Percentiles rank a stretch among this genome's conserved stretches.
Evolutionary conservation across 2,113 vertebrate species (phyloP).

Genomic region (Anolis carolinensis): DNA sequence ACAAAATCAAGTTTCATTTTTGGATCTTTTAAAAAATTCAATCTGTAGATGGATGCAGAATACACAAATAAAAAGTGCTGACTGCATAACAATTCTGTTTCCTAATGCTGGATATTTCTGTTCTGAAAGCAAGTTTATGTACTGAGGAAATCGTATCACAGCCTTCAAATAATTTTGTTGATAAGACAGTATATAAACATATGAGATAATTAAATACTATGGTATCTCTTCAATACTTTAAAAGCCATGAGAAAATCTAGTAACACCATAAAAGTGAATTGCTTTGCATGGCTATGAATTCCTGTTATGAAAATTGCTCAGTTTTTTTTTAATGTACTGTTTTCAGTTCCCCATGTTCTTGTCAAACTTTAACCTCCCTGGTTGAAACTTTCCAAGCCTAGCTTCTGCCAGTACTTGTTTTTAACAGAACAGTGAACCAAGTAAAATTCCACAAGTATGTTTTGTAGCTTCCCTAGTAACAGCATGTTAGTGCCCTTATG

Average conservation of each 20-base stretch:
- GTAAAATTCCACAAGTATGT: conserved; percentile 40
- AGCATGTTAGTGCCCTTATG: background rate
- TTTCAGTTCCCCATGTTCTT: background rate
- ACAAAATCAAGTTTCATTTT: no score
- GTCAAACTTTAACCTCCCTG: conserved; percentile 19
- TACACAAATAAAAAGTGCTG: no score
- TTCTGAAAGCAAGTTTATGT: background rate
- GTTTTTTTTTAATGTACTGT: conserved; percentile 1
- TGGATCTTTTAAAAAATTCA: no score
- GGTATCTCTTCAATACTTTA: background rate
- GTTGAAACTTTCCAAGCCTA: conserved; percentile 33
- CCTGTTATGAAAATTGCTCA: background rate
- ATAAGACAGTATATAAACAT: background rate
- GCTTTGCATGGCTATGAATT: background rate
- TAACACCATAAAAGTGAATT: conserved; percentile 20
- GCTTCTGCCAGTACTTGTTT: conserved; percentile 3
- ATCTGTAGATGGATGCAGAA: no score
- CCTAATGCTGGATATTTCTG: background rate
- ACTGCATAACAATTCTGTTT: background rate
- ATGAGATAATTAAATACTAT: background rate
- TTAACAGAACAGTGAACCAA: background rate
- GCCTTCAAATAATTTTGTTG: background rate
- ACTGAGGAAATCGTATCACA: no score
- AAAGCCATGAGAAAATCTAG: conserved; percentile 14
- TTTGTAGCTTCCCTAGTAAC: conserved; percentile 40